These are phyloP conservation scores for Hemicordylus capensis DNA, from an alignment of 2,113 vertebrate species.

Conservation along the genomic window DNA sequence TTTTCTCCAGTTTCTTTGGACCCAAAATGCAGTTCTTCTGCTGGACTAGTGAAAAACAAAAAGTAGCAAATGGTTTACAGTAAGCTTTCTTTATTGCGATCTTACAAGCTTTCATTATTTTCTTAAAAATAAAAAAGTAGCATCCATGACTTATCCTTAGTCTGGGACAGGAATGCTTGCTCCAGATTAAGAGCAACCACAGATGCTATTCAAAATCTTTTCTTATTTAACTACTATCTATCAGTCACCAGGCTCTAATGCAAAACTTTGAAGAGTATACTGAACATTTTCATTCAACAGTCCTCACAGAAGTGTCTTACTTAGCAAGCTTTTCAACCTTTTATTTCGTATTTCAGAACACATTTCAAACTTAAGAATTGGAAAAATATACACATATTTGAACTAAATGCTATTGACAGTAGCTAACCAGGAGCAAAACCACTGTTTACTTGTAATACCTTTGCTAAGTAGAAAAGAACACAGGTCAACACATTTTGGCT, in stretches of 20 bases:
- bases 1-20: conserved; percentile 89
- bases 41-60: conserved; percentile 86
- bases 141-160: too few species aligned
- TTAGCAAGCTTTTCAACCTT: neutral
- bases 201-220: too few species aligned
- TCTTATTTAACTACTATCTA: neutral
- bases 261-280: neutral
- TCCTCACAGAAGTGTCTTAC: neutral
- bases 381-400: neutral
- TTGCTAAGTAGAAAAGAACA: neutral
- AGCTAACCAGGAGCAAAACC: neutral
- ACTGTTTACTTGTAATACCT: neutral
- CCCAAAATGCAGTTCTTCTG: conserved; percentile 95
- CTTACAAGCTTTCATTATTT: neutral
- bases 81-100: conserved; percentile 11
- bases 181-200: too few species aligned
- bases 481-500: too few species aligned
- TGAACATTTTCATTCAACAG: neutral
- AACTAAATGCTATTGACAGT: neutral
- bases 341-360: neutral
- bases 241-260: neutral
- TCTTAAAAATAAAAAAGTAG: conserved; percentile 4
- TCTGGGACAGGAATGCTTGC: too few species aligned
- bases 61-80: conserved; percentile 14
- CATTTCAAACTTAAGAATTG: neutral